A percentile compares a stretch with the other conserved stretches of the same genome.
phyloP scores from a whole-genome alignment of 2,888 invertebrate species.

The Ormyrus nitidulus region DNA sequence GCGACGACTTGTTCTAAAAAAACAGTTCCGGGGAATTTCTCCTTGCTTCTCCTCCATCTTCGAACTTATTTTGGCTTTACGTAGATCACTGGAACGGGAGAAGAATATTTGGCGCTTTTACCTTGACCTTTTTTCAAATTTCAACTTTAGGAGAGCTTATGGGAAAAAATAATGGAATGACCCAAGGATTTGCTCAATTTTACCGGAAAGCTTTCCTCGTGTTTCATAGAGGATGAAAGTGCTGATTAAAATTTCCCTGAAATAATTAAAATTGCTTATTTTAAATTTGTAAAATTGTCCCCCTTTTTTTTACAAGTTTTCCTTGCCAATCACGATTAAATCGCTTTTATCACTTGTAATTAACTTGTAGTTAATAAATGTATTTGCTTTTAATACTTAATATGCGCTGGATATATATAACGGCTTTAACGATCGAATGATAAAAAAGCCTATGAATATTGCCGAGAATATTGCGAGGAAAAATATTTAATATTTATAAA shows the following conservation, averaged over 20 bases:
- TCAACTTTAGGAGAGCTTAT: conserved; percentile 34
- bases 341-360: neutral
- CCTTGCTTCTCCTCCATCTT: neutral
- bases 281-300: neutral
- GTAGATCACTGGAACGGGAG: conserved; percentile 24
- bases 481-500: conserved; percentile 24
- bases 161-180: conserved; percentile 42
- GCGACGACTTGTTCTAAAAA: too few species aligned
- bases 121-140: conserved; percentile 29
- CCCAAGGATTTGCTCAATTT: conserved; percentile 4
- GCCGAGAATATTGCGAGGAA: neutral
- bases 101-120: conserved; percentile 29
- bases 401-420: neutral
- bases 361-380: neutral
- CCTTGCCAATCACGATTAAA: neutral
- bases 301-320: too few species aligned
- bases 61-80: conserved; percentile 42
- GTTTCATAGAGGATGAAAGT: neutral
- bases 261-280: neutral
- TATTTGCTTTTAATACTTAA: neutral
- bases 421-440: neutral
- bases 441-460: neutral
- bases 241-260: conserved; percentile 13
- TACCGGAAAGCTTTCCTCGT: neutral
- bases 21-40: neutral